Evolutionary conservation across 2,113 vertebrate species (phyloP).

Genomic region (Rhodinocichla rosea): DNA sequence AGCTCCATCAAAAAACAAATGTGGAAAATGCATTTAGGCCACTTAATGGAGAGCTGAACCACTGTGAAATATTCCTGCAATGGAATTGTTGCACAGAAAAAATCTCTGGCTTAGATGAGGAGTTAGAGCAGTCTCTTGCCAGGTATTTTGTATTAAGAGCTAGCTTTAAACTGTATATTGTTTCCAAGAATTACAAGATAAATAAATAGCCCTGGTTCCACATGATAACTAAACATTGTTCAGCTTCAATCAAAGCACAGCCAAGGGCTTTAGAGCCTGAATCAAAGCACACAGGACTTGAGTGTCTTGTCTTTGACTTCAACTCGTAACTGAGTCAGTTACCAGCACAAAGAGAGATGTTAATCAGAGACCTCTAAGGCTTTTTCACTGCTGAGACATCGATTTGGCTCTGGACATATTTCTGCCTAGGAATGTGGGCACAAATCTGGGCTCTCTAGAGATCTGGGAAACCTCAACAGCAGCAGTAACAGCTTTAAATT

Average conservation of each 20-base stretch:
- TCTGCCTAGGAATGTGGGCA: not conserved
- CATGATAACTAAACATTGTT: not conserved
- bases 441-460: not conserved
- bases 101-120: not conserved
- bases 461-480: not conserved
- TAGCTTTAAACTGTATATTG: not conserved
- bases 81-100: not conserved
- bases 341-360: not conserved
- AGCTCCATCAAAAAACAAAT: not conserved
- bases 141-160: not conserved
- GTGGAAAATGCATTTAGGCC: not conserved
- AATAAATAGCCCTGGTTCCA: not conserved
- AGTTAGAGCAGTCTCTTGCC: not conserved
- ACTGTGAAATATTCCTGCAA: not conserved
- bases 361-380: not conserved
- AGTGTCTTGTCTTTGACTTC: not conserved
- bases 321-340: not conserved
- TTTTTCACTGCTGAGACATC: not conserved
- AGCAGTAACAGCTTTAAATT: not conserved
- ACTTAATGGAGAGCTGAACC: not conserved
- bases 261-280: not conserved
- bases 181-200: slow-evolving; percentile 11
- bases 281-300: not conserved
- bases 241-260: not conserved
- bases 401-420: not conserved